Conservation (phyloP, 2,797 vertebrate species). For the Cuculus canorus region DNA sequence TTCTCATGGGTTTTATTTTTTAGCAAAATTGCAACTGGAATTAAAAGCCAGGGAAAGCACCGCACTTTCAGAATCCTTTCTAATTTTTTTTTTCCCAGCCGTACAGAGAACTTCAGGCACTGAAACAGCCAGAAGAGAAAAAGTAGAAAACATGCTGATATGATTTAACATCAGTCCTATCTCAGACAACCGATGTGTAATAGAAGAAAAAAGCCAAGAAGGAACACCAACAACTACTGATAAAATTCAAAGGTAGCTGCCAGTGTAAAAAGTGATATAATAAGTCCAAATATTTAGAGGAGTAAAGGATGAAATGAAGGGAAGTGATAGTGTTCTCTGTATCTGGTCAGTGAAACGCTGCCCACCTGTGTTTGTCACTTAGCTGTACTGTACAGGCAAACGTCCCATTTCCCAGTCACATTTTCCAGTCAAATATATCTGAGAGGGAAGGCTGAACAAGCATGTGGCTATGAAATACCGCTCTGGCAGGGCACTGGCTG, state of each 20-base stretch:
- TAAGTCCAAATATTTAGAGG: background rate
- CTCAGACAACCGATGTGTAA: background rate
- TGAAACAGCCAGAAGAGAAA: background rate
- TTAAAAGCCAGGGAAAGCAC: background rate
- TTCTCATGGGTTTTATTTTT: background rate
- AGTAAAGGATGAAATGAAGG: background rate
- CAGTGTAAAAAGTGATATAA: background rate
- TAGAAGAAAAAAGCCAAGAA: background rate
- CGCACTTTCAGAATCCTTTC: background rate
- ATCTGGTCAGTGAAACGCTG: background rate
- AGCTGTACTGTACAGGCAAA: background rate
- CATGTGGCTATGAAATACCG: background rate
- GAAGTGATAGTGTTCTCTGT: fast-evolving
- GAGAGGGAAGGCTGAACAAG: background rate
- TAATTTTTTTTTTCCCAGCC: background rate
- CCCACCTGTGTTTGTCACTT: background rate
- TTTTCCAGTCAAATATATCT: background rate
- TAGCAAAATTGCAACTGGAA: background rate
- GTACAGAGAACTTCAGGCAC: background rate
- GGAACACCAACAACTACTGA: background rate
- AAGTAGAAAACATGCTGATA: background rate
- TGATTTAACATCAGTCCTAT: background rate
- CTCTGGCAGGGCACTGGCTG: background rate
- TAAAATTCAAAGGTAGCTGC: background rate
- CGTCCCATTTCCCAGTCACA: background rate